Conservation (phyloP, 2,113 vertebrate species). For the Misgurnus anguillicaudatus region DNA sequence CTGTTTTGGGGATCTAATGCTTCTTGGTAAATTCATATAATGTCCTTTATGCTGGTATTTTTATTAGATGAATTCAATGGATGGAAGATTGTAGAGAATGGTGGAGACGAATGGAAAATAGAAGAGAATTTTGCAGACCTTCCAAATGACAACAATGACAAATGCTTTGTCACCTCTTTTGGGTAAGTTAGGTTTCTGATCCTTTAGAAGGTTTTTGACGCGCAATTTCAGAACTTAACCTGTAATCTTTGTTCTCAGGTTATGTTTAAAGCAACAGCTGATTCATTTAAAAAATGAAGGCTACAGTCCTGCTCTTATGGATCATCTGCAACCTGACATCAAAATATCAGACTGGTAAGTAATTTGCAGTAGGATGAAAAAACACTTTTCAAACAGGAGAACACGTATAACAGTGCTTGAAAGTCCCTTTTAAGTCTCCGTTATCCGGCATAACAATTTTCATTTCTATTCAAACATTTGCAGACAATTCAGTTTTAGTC, state of each 20-base stretch:
- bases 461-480: too few species aligned
- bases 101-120: conserved; percentile 66
- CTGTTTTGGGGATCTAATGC: too few species aligned
- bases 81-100: conserved; percentile 65
- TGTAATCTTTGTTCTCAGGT: conserved; percentile 46
- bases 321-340: conserved; percentile 69
- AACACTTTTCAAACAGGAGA: neutral
- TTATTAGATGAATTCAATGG: conserved; percentile 55
- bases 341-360: conserved; percentile 76
- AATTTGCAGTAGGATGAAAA: neutral
- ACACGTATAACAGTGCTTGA: too few species aligned
- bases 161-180: conserved; percentile 75
- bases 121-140: conserved; percentile 39
- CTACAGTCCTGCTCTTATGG: conserved; percentile 68
- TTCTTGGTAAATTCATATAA: neutral
- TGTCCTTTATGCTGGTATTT: conserved; percentile 10
- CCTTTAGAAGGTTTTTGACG: neutral
- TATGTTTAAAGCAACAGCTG: conserved; percentile 69
- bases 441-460: too few species aligned
- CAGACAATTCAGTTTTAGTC: too few species aligned
- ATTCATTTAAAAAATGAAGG: conserved; percentile 69
- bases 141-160: conserved; percentile 56
- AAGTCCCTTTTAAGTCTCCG: too few species aligned
- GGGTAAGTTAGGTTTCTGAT: conserved; percentile 54
- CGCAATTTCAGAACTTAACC: neutral